phyloP scores from a whole-genome alignment of 2,113 vertebrate genomes.

The Alligator mississippiensis region DNA sequence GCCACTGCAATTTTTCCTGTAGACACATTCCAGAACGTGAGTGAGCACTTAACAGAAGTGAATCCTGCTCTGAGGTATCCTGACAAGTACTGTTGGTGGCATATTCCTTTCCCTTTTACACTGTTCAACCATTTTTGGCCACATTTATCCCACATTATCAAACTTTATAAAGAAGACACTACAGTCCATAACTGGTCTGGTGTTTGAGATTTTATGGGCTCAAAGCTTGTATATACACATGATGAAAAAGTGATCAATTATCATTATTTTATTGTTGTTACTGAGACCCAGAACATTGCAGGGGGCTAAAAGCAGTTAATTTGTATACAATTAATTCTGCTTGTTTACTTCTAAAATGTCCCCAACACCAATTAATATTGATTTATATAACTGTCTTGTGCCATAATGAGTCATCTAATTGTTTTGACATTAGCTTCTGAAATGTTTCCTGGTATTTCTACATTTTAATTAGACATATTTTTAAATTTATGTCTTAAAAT shows the following conservation, averaged over 20 bases:
- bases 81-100: not conserved
- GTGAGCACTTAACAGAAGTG: conserved; percentile 47
- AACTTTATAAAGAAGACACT: not conserved
- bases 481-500: not conserved
- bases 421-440: not conserved
- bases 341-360: not conserved
- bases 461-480: not conserved
- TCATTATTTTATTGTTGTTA: not conserved
- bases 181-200: not conserved
- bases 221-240: not conserved
- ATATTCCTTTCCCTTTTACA: conserved; percentile 44
- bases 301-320: not conserved
- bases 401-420: not conserved
- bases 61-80: conserved; percentile 52
- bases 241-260: not conserved
- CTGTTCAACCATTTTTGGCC: conserved; percentile 25
- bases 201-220: not conserved
- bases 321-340: not conserved
- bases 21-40: conserved; percentile 36
- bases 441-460: not conserved
- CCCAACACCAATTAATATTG: not conserved
- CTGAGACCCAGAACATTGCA: not conserved
- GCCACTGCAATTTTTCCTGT: conserved; percentile 39
- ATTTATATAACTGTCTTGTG: not conserved
- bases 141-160: not conserved